phyloP scores from a whole-genome alignment of 2,797 vertebrate genomes.

The Ispidina picta region DNA sequence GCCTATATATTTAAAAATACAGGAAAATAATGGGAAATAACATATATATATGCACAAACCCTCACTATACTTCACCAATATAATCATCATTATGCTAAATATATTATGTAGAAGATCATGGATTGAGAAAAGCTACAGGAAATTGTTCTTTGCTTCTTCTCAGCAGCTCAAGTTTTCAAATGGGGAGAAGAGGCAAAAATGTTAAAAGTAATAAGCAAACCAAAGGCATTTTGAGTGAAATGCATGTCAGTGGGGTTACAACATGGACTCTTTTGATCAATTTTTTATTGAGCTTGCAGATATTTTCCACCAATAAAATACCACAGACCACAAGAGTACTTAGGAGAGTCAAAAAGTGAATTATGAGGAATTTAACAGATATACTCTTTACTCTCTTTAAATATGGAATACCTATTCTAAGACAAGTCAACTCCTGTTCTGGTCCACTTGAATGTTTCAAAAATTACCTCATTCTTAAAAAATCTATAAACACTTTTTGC shows the following conservation, averaged over 20 bases:
- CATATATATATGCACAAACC: background rate
- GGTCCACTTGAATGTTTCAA: background rate
- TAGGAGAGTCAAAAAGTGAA: background rate
- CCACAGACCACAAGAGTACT: background rate
- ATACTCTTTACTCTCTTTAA: background rate
- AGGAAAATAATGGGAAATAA: background rate
- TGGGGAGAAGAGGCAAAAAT: background rate
- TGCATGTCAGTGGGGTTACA: background rate
- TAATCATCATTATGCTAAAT: background rate
- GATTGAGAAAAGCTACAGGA: fast-evolving
- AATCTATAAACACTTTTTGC: background rate
- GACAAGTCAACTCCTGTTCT: background rate
- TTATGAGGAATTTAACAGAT: background rate
- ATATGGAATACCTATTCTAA: background rate
- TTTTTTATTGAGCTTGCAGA: conserved; percentile 25
- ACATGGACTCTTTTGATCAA: conserved; percentile 2
- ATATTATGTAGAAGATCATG: background rate
- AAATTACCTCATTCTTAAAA: background rate
- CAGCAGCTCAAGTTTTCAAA: background rate
- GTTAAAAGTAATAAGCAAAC: background rate
- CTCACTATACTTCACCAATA: background rate
- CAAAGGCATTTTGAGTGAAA: background rate
- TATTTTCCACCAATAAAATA: conserved; percentile 20
- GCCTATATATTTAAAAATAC: background rate
- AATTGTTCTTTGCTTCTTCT: background rate